Evolutionary conservation across 2,797 vertebrate genomes (phyloP).

Genomic region (Emys orbicularis): DNA sequence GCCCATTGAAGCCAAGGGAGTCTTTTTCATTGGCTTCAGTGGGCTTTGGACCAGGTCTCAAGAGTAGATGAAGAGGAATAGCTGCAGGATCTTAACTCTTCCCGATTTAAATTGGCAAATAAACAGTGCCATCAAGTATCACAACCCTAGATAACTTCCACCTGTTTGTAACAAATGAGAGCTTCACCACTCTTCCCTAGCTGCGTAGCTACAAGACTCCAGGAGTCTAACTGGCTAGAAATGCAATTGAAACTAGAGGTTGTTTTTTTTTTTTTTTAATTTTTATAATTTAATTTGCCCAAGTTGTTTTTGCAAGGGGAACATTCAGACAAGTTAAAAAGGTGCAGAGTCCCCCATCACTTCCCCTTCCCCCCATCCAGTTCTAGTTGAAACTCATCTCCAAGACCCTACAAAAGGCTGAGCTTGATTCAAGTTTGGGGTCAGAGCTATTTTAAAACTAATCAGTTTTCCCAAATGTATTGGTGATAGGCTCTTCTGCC

Average conservation of each 20-base stretch:
- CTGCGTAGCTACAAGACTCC: no score
- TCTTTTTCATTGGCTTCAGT: not conserved
- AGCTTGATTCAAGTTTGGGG: not conserved
- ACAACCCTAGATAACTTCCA: not conserved
- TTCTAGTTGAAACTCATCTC: no score
- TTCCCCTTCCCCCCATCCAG: no score
- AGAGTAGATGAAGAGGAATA: not conserved
- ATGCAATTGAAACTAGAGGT: not conserved
- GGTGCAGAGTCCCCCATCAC: no score
- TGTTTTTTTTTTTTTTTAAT: no score
- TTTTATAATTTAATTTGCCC: not conserved
- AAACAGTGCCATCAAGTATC: not conserved
- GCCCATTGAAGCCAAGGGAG: not conserved
- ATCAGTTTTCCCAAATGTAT: no score
- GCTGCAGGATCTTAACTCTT: not conserved
- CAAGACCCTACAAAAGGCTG: no score
- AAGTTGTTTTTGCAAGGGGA: not conserved
- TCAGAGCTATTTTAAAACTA: not conserved
- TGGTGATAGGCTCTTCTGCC: not conserved
- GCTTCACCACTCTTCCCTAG: not conserved
- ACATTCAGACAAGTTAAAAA: not conserved
- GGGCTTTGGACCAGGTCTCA: not conserved
- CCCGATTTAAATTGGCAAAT: not conserved
- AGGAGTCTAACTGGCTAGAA: not conserved
- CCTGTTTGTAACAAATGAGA: not conserved